Conservation (phyloP, 2,888 invertebrate genomes). For the Latrodectus elegans region DNA sequence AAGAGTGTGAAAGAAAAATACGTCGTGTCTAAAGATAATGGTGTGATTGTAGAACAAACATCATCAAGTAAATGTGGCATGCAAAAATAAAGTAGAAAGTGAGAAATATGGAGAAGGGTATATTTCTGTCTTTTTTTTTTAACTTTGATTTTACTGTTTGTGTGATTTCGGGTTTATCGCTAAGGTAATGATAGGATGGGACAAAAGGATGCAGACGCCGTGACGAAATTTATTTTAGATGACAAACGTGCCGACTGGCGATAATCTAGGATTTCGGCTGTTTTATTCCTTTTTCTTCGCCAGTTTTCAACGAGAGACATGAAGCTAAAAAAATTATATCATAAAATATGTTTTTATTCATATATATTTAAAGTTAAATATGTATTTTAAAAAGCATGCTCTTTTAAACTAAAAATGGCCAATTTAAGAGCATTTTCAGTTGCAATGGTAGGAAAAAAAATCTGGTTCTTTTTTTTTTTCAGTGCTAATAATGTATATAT, state of each 20-base stretch:
- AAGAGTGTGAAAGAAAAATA: neutral
- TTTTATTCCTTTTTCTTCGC: constrained; percentile 8
- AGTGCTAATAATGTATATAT: too few relatives aligned
- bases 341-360: neutral
- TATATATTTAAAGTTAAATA: neutral
- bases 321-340: neutral
- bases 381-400: neutral
- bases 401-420: neutral
- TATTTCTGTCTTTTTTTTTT: constrained; percentile 2
- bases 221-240: constrained; percentile 35
- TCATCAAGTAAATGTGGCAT: constrained; percentile 31
- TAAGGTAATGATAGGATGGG: constrained; percentile 41
- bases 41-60: constrained; percentile 17
- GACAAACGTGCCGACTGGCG: constrained; percentile 8
- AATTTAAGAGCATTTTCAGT: too few relatives aligned
- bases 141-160: constrained; percentile 10
- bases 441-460: too few relatives aligned
- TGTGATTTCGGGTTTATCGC: constrained; percentile 38
- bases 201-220: constrained; percentile 34
- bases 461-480: too few relatives aligned
- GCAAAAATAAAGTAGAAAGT: constrained; percentile 3
- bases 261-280: neutral
- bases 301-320: neutral
- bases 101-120: constrained; percentile 11
- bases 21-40: constrained; percentile 33